Base-by-base conservation (phyloP, 2,797 vertebrate genomes). In the Takifugu ocellatus region DNA sequence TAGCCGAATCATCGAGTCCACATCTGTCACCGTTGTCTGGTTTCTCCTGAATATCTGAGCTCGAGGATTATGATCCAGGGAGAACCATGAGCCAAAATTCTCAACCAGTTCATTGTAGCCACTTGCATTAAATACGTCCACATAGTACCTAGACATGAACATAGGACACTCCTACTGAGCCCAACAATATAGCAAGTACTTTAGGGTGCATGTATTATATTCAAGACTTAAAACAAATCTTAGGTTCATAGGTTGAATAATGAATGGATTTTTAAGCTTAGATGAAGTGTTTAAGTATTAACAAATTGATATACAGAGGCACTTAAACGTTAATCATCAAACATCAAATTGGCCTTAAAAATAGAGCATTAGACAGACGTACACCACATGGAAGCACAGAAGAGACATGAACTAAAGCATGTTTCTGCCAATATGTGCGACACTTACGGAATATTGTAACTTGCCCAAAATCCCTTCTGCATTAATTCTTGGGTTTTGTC, bases 401-500 rank as follows among this genome's bases (percentile, higher is more conserved):
- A 10, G 42, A 53, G 31, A 39, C 1, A 46, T 44, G 8, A 39
- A 51, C 54, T 16, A 27, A 29, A 26, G 11, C 36, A 39, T 14
- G 36, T 39, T 10, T 39, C 36, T 14, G 36, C 36, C 36, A 39
- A 39, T 39, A 39, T 39, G 36, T 39, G 36, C 4, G 11, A 51
- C 54, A 51, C 94, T 78, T 91, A 98, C 95, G 96, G 95, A 54
- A 98, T 89, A 53, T 98, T 98, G 88, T 93, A 99, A 89, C 97
- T 98, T 60, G 96, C 94, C 95, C 97, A 98, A 77, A 97, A 99
- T 4, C 93, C 90, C 17, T 87, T 92, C 71, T 90, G 60, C 64
- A 94, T 87, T 50, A 98, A 87, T 49, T 95, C 92, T 2, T 88
- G 61, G 0, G 94, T 95, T 90, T 85, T 90, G 81, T 99, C 96